A percentile compares a stretch with the other conserved stretches of the same genome.
Evolutionary conservation across 2,113 vertebrate species (phyloP).

Genomic region (Canis aureus): DNA sequence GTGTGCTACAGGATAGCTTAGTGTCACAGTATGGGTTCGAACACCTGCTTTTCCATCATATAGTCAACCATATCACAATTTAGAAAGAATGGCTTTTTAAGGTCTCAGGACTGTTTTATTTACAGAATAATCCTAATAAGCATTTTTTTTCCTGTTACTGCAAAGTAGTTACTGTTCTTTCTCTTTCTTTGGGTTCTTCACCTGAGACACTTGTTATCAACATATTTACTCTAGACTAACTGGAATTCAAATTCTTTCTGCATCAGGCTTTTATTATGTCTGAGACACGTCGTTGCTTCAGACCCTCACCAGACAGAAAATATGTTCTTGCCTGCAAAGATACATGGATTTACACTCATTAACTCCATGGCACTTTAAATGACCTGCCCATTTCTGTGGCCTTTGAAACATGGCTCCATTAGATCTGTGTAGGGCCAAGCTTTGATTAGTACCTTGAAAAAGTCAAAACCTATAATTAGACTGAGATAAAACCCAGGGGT

Average conservation of each 20-base stretch:
- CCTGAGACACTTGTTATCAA: not conserved
- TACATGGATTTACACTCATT: not conserved
- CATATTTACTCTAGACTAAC: not conserved
- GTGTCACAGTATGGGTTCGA: not conserved
- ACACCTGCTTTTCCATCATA: not conserved
- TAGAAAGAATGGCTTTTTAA: not conserved
- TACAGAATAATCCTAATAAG: not conserved
- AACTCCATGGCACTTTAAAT: not conserved
- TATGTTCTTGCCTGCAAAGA: not conserved
- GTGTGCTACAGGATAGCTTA: not conserved
- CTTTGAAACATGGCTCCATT: conserved; percentile 35
- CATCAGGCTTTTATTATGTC: not conserved
- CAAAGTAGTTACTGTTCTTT: not conserved
- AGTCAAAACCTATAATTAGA: conserved; percentile 54
- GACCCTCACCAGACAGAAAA: not conserved
- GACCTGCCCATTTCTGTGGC: not conserved
- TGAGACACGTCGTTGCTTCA: not conserved
- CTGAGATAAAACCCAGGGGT: conserved; percentile 36
- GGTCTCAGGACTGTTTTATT: not conserved
- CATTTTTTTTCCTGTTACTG: not conserved
- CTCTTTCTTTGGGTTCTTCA: not conserved
- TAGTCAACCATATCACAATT: not conserved
- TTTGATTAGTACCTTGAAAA: conserved; percentile 40
- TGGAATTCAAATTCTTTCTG: not conserved
- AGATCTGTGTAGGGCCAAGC: not conserved